Percentiles rank a stretch among this genome's conserved stretches.
Conservation (phyloP, 2,113 vertebrate species). For the Notechis scutatus region DNA sequence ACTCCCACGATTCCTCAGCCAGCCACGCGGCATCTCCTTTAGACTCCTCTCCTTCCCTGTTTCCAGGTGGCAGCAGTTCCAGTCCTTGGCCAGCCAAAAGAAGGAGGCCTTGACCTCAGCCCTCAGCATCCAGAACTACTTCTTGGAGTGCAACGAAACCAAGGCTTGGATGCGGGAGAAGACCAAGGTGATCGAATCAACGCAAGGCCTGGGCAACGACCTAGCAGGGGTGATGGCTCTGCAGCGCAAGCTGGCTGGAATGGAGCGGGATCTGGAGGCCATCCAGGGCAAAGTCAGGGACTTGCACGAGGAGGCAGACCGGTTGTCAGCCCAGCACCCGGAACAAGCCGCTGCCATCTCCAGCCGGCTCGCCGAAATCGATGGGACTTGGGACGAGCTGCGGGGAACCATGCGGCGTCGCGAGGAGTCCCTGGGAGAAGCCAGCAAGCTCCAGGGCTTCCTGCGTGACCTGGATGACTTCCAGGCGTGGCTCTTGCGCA, state of each 20-base stretch:
- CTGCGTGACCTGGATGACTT: conserved; percentile 89
- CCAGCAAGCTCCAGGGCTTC: conserved; percentile 89
- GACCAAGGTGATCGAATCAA: conserved; percentile 93
- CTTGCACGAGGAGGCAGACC: conserved; percentile 76
- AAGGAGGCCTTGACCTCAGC: conserved; percentile 84
- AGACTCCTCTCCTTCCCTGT: not conserved
- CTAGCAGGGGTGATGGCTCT: conserved; percentile 88
- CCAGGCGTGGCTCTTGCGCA: conserved; percentile 89
- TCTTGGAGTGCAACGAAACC: conserved; percentile 92
- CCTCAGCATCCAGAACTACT: conserved; percentile 92
- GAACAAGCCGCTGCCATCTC: conserved; percentile 76
- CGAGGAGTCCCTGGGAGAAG: conserved; percentile 88
- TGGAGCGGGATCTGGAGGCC: conserved; percentile 90
- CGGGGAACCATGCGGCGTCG: conserved; percentile 80
- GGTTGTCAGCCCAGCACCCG: conserved; percentile 76
- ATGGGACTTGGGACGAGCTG: conserved; percentile 86
- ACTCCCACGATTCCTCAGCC: not conserved
- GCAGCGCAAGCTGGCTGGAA: conserved; percentile 89
- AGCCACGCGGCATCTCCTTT: not conserved
- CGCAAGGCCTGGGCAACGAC: conserved; percentile 87
- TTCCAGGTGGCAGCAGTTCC: conserved; percentile 88
- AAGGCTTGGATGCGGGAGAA: conserved; percentile 94
- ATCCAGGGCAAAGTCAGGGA: conserved; percentile 87
- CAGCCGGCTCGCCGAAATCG: conserved; percentile 72
- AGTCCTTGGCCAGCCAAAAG: conserved; percentile 79